phyloP scores from a whole-genome alignment of 1,140 invertebrate species.

The Teleopsis dalmanni region DNA sequence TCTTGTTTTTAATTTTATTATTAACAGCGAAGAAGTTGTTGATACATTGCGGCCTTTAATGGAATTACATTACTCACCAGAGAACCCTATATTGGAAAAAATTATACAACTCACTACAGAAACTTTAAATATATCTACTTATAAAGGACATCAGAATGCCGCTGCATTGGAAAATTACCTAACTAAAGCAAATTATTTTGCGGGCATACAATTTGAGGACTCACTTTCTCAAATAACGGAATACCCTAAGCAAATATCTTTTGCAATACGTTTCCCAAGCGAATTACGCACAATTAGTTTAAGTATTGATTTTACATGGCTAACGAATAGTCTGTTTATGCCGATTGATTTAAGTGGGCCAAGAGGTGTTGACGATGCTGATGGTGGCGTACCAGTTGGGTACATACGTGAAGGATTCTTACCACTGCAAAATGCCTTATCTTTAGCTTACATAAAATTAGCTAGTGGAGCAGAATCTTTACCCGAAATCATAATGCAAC shows the following conservation, averaged over 20 bases:
- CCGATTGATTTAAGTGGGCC: slow-evolving; percentile 23
- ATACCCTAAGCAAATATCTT: slow-evolving; percentile 19
- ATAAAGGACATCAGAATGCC: slow-evolving; percentile 6
- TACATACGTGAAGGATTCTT: slow-evolving; percentile 56
- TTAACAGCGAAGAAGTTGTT: too few relatives aligned
- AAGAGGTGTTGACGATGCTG: slow-evolving; percentile 17
- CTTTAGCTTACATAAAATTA: slow-evolving; percentile 29
- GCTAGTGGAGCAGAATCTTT: slow-evolving; percentile 10
- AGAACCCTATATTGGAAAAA: slow-evolving; percentile 12
- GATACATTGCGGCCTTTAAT: too few relatives aligned
- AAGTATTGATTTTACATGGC: slow-evolving; percentile 20
- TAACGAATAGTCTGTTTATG: slow-evolving; percentile 28
- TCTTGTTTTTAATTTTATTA: too few relatives aligned
- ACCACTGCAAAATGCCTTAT: slow-evolving; percentile 53
- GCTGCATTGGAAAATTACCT: slow-evolving; percentile 13
- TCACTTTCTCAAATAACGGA: slow-evolving; percentile 1
- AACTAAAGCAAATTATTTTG: slow-evolving; percentile 15
- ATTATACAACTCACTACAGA: slow-evolving; percentile 19
- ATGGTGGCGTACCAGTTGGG: slow-evolving; percentile 42
- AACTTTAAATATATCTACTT: slow-evolving; percentile 4
- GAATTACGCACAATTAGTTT: slow-evolving; percentile 21
- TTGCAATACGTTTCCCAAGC: slow-evolving; percentile 28
- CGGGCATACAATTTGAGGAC: slow-evolving; percentile 29
- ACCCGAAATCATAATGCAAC: slow-evolving; percentile 30
- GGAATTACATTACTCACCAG: slow-evolving; percentile 22